Evolutionary conservation across 2,113 vertebrate genomes (phyloP).

Genomic region (Pteropus alecto): DNA sequence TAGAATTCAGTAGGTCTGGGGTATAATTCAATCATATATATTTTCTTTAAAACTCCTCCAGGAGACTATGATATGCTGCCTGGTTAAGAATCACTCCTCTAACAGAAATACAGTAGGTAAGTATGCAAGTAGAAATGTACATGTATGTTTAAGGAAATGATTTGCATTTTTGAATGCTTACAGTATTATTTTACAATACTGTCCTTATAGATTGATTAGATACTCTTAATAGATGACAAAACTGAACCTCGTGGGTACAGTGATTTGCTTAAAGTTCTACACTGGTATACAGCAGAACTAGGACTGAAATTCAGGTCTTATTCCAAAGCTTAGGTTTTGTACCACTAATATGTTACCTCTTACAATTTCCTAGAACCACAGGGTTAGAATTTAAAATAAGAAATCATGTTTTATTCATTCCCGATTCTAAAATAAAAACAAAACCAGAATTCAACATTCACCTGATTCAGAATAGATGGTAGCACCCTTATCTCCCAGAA

Average conservation of each 20-base stretch:
- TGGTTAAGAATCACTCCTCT: background rate
- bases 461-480: background rate
- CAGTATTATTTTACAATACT: background rate
- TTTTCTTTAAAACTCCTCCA: background rate
- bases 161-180: background rate
- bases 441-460: background rate
- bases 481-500: background rate
- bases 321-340: background rate
- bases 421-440: background rate
- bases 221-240: constrained; percentile 37
- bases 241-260: background rate
- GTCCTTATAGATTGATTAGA: background rate
- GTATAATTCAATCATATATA: background rate
- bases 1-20: background rate
- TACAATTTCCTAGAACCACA: background rate
- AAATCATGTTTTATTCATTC: background rate
- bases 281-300: background rate
- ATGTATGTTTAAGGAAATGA: background rate
- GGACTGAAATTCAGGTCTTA: background rate
- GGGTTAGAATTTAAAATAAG: constrained; percentile 32
- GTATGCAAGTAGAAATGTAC: background rate
- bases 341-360: background rate
- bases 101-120: background rate
- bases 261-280: constrained; percentile 1
- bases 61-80: background rate